phyloP scores from a whole-genome alignment of 2,113 vertebrate species.

The Phalacrocorax pelagicus region DNA sequence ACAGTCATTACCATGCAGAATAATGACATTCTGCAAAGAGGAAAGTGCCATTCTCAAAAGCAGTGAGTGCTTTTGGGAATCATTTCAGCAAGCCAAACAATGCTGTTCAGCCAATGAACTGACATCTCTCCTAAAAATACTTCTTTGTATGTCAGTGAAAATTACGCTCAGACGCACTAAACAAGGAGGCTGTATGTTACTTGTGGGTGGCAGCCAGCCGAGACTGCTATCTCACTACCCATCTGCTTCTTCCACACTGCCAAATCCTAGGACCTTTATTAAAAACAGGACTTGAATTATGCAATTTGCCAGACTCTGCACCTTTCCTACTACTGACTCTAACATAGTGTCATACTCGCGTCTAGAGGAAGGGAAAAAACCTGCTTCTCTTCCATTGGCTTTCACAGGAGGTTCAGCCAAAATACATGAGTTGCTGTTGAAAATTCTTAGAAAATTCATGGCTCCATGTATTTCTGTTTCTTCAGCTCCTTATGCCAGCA shows the following conservation, averaged over 20 bases:
- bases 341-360: fast-evolving
- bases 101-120: neutral
- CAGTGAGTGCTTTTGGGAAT: neutral
- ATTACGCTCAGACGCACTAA: neutral
- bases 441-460: neutral
- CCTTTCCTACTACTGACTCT: neutral
- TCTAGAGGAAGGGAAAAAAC: neutral
- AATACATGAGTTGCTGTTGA: neutral
- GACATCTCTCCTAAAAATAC: constrained; percentile 27
- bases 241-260: neutral
- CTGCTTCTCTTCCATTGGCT: neutral
- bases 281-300: neutral
- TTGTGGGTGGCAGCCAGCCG: neutral
- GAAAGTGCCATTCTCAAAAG: constrained; percentile 1
- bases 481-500: neutral
- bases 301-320: neutral
- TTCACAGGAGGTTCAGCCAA: neutral
- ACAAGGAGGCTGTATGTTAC: constrained; percentile 28
- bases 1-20: neutral
- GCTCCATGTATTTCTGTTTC: neutral
- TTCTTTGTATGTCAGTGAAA: neutral
- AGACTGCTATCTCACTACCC: neutral
- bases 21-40: neutral
- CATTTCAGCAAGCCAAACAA: neutral
- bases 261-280: neutral